Conservation (phyloP, 2,888 invertebrate species). For the Teleogryllus oceanicus region DNA sequence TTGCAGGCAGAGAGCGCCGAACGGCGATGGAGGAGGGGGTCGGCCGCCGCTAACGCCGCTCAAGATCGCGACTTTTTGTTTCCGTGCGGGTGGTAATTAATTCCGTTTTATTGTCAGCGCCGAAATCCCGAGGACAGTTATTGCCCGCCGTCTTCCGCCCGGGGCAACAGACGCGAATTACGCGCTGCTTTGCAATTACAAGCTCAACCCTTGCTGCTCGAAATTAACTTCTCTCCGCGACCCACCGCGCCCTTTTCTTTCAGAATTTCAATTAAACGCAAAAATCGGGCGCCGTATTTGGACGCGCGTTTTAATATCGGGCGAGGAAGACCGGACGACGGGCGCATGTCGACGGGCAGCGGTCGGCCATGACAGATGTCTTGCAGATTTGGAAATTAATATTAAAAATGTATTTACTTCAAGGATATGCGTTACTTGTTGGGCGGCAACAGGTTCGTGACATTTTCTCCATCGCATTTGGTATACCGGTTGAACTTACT, state of each 20-base stretch:
- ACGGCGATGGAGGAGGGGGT: too few relatives aligned
- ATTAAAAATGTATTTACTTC: too few relatives aligned
- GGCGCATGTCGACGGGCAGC: neutral
- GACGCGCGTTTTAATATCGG: conserved; percentile 1
- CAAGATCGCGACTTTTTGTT: neutral
- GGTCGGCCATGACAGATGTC: neutral
- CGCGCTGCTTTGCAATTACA: conserved; percentile 9
- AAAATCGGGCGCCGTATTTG: conserved; percentile 1
- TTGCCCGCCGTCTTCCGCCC: neutral
- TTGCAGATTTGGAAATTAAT: too few relatives aligned
- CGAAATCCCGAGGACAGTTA: conserved; percentile 8
- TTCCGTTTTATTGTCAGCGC: neutral
- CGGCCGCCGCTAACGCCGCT: too few relatives aligned
- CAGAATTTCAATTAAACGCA: conserved; percentile 18
- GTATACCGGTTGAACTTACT: too few relatives aligned
- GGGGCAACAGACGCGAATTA: neutral
- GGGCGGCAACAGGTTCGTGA: too few relatives aligned
- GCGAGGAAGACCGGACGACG: neutral
- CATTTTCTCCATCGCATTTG: too few relatives aligned
- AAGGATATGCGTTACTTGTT: too few relatives aligned
- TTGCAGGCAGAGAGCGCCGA: too few relatives aligned
- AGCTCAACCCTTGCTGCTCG: neutral
- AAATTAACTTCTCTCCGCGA: conserved; percentile 18
- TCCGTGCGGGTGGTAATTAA: neutral
- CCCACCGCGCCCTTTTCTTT: neutral